These are phyloP conservation scores for Aplochiton taeniatus DNA, from an alignment of 2,797 vertebrate genomes.

Conservation along the genomic window DNA sequence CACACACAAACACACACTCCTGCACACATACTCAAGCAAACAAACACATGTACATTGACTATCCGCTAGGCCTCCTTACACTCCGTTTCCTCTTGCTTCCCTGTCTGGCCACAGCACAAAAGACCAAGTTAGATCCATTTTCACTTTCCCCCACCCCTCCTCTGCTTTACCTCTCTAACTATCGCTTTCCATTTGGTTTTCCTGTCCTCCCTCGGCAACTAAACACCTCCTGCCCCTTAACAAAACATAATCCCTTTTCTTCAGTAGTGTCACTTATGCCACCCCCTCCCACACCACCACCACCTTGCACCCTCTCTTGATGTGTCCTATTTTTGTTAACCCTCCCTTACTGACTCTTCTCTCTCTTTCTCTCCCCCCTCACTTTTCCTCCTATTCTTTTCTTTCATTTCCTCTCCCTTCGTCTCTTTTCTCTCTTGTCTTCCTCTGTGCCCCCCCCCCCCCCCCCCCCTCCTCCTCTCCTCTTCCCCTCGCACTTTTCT, in stretches of 20 bases:
- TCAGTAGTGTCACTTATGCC: slow-evolving; percentile 10
- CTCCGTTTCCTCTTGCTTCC: slow-evolving; percentile 28
- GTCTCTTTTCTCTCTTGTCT: neutral
- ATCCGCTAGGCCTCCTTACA: too few relatives aligned
- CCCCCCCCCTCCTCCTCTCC: neutral
- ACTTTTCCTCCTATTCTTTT: neutral
- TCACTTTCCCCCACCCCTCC: slow-evolving; percentile 12
- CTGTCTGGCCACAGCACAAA: slow-evolving; percentile 26
- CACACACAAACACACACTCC: too few relatives aligned
- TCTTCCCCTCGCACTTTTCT: neutral
- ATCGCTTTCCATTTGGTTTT: slow-evolving; percentile 1
- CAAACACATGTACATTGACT: too few relatives aligned
- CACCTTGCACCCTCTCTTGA: neutral
- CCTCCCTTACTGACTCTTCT: slow-evolving; percentile 17
- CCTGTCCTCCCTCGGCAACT: slow-evolving; percentile 23
- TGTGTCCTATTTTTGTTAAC: too few relatives aligned
- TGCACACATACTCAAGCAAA: too few relatives aligned
- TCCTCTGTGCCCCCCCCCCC: neutral
- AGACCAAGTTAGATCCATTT: slow-evolving; percentile 10
- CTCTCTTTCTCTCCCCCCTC: slow-evolving; percentile 3
- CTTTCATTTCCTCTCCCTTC: neutral
- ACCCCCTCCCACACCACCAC: slow-evolving; percentile 18
- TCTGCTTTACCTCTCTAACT: slow-evolving; percentile 13
- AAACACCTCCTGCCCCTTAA: slow-evolving; percentile 39
- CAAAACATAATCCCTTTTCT: slow-evolving; percentile 34